Evolutionary conservation across 2,888 invertebrate species (phyloP).

Genomic region (Lepidocyrtinus sp.): DNA sequence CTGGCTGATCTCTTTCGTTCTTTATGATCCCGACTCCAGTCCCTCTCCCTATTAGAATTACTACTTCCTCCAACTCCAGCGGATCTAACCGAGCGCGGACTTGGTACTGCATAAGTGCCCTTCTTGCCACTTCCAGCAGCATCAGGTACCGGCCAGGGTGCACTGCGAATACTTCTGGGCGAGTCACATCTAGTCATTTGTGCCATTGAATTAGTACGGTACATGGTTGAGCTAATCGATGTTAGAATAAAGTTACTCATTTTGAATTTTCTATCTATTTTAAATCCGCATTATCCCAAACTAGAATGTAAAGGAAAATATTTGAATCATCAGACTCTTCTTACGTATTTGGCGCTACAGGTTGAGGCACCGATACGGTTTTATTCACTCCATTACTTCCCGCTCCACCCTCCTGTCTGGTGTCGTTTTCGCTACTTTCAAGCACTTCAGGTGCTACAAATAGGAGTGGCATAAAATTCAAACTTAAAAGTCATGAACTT

Average conservation of each 20-base stretch:
- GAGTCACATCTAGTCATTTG: slow-evolving; percentile 70
- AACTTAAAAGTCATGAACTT: no score
- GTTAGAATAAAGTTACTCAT: slow-evolving; percentile 18
- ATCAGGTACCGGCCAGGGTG: slow-evolving; percentile 83
- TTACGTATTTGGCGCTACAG: slow-evolving; percentile 71
- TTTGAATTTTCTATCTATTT: no score
- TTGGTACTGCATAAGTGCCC: slow-evolving; percentile 81
- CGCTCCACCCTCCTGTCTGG: slow-evolving; percentile 42
- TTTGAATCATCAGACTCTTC: slow-evolving; percentile 7
- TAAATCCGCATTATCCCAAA: no score
- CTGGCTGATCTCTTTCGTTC: slow-evolving; percentile 76
- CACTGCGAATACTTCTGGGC: slow-evolving; percentile 87
- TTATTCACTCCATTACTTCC: slow-evolving; percentile 56
- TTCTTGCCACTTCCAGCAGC: slow-evolving; percentile 75
- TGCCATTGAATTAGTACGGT: slow-evolving; percentile 70
- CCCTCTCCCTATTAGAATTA: slow-evolving; percentile 39
- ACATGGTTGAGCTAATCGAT: slow-evolving; percentile 63
- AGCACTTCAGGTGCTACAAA: slow-evolving; percentile 72
- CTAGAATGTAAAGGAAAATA: no score
- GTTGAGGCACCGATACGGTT: slow-evolving; percentile 76
- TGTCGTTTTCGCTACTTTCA: slow-evolving; percentile 71
- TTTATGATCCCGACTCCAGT: slow-evolving; percentile 60
- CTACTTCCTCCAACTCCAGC: slow-evolving; percentile 73
- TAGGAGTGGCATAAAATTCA: slow-evolving; percentile 8
- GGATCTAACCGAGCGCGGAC: slow-evolving; percentile 87